Base-by-base conservation (phyloP, 2,888 invertebrate species). In the Xanthorhoe spadicearia region DNA sequence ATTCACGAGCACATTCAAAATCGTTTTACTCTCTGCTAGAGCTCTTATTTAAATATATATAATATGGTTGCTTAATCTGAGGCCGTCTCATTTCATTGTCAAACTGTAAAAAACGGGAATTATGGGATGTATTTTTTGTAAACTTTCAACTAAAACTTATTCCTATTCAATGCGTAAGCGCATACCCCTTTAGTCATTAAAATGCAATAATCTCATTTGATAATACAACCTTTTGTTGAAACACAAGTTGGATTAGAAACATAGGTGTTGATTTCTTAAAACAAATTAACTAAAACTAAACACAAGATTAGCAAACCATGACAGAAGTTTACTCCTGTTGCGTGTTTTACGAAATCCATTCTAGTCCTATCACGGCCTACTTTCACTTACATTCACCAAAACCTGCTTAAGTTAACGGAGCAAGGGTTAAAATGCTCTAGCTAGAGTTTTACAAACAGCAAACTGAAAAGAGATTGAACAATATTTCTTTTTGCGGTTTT, bases 311-410 rank as follows among this genome's bases (percentile, higher is more conserved):
- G 87, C 89, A 90, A 89, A 88, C 88, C 88, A 80, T 89, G 84
- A 86, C 89, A 85, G 85, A 90, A 89, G 86, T 89, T 89, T 85
- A 85, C 86, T 89, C 84, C 84, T 86, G 86, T 90, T 89, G 90
- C 91, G 89, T 89, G 88, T 87, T 85, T 84, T 82, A 77, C 81
- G 80, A 89, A 90, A 90, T 87, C 83, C 86, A 87, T 89, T 89
- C 84, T 81, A 76, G 73, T 83, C 79, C 81, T 84, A 79, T 72
- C 74, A 64, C 23, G n/a, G 35, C n/a, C 50, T 28, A 58, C 61
- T 77, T 79, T 74, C 67, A 70, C 65, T 67, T 52, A 67, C 67
- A 70, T 69, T 59, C 66, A 60, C 32, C 38, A 38, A 61, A 61
- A 54, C n/a, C 61, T 18, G 68, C 75, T 77, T 88, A 84, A 77